Evolutionary conservation across 2,888 invertebrate genomes (phyloP), one percentile per base, ranked within the genome.

Genomic region (Eremobia ochroleuca): DNA sequence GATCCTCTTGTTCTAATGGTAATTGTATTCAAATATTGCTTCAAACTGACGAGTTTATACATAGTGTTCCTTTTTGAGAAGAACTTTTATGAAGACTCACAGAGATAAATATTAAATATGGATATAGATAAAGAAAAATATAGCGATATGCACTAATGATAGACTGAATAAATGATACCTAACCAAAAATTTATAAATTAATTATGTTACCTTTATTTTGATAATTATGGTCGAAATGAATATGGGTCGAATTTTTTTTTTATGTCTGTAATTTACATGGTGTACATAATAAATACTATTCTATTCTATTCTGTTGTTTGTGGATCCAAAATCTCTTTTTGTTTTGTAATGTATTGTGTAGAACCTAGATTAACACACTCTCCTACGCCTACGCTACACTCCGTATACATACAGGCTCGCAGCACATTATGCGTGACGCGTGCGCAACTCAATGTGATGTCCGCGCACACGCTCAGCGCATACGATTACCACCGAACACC

Each of bases 351-450:
- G 25, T 18, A 18, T 15, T 9, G 25, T 34, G 34, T 34, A 58
- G 8, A 40, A 40, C 18, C 25, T 15, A 62, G 2, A 46, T 43
- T 4, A 25, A 66, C 43, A 80, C n/a, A n/a, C n/a, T n/a, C n/a
- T n/a, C n/a, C n/a, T n/a, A n/a, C n/a, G n/a, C n/a, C n/a, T n/a
- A 71, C 70, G 25, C 46, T 25, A 79, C 88, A 88, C 71, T 59
- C 76, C 72, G 85, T 87, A 88, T 70, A 59, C 71, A 77, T 74
- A 67, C 77, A 73, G 83, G 80, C 86, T 82, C 87, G 85, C 88
- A 84, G 90, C 90, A 93, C 88, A 77, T 92, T 94, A 96, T 96
- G 92, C 96, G 92, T 85, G 83, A 92, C 95, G 96, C 96, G 96
- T 95, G 94, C 95, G 93, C 93, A 86, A 84, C 93, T 94, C 94